These are phyloP conservation scores for Hypotaenidia okinawae DNA, from an alignment of 2,797 vertebrate genomes.

Conservation along the genomic window DNA sequence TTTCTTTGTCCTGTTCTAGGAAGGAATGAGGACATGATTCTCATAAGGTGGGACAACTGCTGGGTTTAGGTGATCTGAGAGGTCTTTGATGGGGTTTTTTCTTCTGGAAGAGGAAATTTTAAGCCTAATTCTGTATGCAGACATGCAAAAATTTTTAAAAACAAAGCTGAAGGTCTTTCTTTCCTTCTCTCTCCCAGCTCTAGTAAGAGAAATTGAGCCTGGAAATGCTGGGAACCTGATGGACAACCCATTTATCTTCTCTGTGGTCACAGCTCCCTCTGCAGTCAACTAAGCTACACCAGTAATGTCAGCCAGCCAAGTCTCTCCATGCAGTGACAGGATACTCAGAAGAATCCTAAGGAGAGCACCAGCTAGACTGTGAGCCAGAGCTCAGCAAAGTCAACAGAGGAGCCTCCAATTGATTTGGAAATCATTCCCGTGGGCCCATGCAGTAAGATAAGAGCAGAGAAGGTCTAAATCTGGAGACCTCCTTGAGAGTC, in stretches of 20 bases:
- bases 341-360: not conserved
- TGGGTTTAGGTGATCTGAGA: accelerated
- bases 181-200: not conserved
- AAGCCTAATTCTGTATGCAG: not conserved
- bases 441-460: not conserved
- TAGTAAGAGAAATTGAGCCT: not conserved
- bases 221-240: not conserved
- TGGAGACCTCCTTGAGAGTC: not conserved
- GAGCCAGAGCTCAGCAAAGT: not conserved
- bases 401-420: not conserved
- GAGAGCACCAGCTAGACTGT: not conserved
- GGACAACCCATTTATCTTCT: not conserved
- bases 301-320: not conserved
- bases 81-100: not conserved
- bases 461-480: not conserved
- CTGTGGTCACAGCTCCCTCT: constrained; percentile 1
- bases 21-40: not conserved
- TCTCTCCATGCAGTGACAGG: accelerated
- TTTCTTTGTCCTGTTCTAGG: not conserved
- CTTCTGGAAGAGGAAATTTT: not conserved
- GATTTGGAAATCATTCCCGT: not conserved
- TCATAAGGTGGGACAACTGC: not conserved
- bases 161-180: not conserved
- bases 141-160: not conserved
- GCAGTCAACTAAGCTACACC: not conserved